Evolutionary conservation across 2,888 invertebrate genomes (phyloP), one percentile per base, ranked within the genome.

Genomic region (Tortricodes alternella): DNA sequence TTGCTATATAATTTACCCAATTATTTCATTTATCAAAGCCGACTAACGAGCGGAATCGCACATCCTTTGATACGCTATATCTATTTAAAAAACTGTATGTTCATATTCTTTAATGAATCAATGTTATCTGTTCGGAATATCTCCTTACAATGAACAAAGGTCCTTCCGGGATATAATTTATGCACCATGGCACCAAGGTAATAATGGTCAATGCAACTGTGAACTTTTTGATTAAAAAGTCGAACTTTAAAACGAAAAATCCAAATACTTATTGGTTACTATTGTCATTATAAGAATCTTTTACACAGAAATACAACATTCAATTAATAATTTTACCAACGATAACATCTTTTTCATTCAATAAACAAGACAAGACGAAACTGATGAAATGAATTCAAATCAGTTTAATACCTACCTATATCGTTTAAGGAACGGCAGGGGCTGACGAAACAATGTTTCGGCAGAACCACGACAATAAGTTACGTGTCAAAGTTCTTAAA

Each of bases 91-190:
- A 24, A 0, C 15, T 6, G 24, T 43, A 43, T 37, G 21, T 43
- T 27, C 34, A 35, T 43, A 43, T 56, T 44, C 38, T 56, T 41
- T 55, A 35, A 48, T 41, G 35, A 56, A 56, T 50, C 56, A 56
- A 56, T 56, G 50, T 44, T 38, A 56, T 56, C 56, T 56, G 35
- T 8, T 19, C 32, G 32, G 13, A 21, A 35, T 41, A 43, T 49
- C 55, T 43, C 16, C 18, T 27, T 29, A 56, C 56, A 56, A 50
- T 38, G 44, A n/a, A 49, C 56, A 49, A 44, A 44, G 37, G 29
- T 23, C 49, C 56, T 50, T 50, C 56, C 56, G 49, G 56, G 50
- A 56, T 55, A 19, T 41, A 43, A 48, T 55, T 41, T 11, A 41
- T 41, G 55, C 48, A 21, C 29, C 55, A 55, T 15, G 35, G 43